Base-by-base conservation (phyloP, 2,113 vertebrate species). In the Plectropomus leopardus region DNA sequence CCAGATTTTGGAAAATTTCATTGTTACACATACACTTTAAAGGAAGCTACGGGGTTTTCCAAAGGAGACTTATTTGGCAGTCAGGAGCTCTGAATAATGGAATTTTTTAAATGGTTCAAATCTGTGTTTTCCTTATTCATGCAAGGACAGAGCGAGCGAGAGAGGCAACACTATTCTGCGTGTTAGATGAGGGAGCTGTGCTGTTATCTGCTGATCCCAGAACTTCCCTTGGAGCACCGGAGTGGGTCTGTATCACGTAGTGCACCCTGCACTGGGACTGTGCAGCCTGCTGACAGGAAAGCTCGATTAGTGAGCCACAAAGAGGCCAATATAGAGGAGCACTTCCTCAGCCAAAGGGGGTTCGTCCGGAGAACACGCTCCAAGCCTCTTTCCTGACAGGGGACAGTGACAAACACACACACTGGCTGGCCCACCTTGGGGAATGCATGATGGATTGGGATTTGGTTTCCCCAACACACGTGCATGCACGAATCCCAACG, bases 161-260 rank as follows among this genome's bases (percentile, higher is more conserved):
- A 87, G 81, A 83, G 67, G 80, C 51, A 79, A 55, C 68, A 75
- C 82, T 76, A 48, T 77, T 76, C 85, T 90, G 93, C 80, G 91
- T 94, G 94, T 94, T 92, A 93, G 93, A 89, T 74, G 76, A 81
- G 89, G 89, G 83, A 81, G 92, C 86, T 30, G 79, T 77, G 68
- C 80, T 54, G 93, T 98, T 99, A 99, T 99, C 97, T 97, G 82
- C 93, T 83, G 88, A 95, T 96, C 95, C 92, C 97, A 97, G 97
- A 95, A 96, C 96, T 97, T 98, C 96, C 97, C 93, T 90, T 88
- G 94, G 95, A 95, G 95, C 95, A 84, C 94, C 92, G 90, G 95
- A 96, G 95, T 93, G 91, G 89, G 92, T 82, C 91, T 85, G 51
- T 95, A 95, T 95, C 95, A 90, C 86, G 59, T 85, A 94, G 92